phyloP scores from a whole-genome alignment of 2,797 vertebrate genomes.

The Sciurus carolinensis region DNA sequence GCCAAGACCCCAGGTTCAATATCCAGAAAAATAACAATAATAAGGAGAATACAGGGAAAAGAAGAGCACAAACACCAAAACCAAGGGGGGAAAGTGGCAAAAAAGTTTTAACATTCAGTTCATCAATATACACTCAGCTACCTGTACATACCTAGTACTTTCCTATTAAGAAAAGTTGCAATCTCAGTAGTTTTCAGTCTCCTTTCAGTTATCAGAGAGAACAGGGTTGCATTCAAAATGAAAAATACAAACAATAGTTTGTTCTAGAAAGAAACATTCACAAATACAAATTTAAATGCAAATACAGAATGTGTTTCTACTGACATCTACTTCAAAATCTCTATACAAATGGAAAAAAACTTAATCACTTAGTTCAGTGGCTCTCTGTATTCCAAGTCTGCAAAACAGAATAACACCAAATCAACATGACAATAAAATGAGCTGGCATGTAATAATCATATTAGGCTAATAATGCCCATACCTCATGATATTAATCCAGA shows the following conservation, averaged over 20 bases:
- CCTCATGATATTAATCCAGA: too few relatives aligned
- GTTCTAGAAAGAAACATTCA: constrained; percentile 58
- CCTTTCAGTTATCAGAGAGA: background rate
- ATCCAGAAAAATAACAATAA: background rate
- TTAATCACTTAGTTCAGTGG: constrained; percentile 24
- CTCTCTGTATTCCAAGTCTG: background rate
- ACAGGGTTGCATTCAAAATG: constrained; percentile 29
- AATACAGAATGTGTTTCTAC: constrained; percentile 28
- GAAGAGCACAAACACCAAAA: background rate
- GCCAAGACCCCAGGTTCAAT: too few relatives aligned
- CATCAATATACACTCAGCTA: constrained; percentile 29
- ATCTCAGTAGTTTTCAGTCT: background rate
- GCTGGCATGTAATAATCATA: constrained; percentile 1
- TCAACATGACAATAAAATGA: background rate
- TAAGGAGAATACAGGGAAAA: background rate
- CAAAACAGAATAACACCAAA: constrained; percentile 35
- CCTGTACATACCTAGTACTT: background rate
- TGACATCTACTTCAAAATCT: constrained; percentile 19
- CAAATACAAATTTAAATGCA: constrained; percentile 53
- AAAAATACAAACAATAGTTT: background rate
- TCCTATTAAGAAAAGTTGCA: background rate
- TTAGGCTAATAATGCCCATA: too few relatives aligned
- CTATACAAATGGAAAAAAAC: background rate
- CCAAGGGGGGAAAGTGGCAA: background rate
- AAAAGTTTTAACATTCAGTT: background rate